A percentile compares a stretch with the other conserved stretches of the same genome.
Evolutionary conservation across 92 coral and sea anemone genomes (phyloP).

Genomic region (Nematostella vectensis): DNA sequence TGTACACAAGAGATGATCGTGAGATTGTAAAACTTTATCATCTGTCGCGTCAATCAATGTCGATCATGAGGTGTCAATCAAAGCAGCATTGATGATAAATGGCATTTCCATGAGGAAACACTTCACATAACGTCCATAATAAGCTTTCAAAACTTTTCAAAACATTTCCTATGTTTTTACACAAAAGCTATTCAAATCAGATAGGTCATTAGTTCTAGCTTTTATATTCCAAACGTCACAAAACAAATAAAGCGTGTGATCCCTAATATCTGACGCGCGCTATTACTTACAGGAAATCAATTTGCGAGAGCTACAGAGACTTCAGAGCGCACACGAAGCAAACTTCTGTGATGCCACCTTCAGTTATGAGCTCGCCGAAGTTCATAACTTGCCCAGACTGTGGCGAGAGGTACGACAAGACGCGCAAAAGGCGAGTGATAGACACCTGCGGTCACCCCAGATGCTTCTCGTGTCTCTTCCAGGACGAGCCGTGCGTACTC

Average conservation of each 20-base stretch:
- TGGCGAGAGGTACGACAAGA: slow-evolving; percentile 74
- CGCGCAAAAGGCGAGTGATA: slow-evolving; percentile 71
- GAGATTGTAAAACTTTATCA: too few species aligned
- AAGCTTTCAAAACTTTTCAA: background rate
- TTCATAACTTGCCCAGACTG: slow-evolving; percentile 96
- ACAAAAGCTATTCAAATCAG: background rate
- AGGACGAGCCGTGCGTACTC: slow-evolving; percentile 80
- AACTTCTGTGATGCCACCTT: slow-evolving; percentile 53
- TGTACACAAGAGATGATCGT: too few species aligned
- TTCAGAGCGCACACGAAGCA: background rate
- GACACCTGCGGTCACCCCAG: slow-evolving; percentile 97
- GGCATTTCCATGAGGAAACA: too few species aligned
- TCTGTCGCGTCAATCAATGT: too few species aligned
- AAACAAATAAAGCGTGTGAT: too few species aligned
- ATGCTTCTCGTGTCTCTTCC: slow-evolving; percentile 79
- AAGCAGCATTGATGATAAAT: too few species aligned
- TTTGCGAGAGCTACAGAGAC: background rate
- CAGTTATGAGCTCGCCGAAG: slow-evolving; percentile 76
- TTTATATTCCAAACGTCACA: too few species aligned
- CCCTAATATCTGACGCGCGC: too few species aligned
- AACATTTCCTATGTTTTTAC: background rate
- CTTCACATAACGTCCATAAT: too few species aligned
- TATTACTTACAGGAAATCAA: too few species aligned
- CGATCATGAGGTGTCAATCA: too few species aligned
- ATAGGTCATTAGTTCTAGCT: background rate